phyloP scores from a whole-genome alignment of 2,888 invertebrate genomes.

The Drosophila antonietae region DNA sequence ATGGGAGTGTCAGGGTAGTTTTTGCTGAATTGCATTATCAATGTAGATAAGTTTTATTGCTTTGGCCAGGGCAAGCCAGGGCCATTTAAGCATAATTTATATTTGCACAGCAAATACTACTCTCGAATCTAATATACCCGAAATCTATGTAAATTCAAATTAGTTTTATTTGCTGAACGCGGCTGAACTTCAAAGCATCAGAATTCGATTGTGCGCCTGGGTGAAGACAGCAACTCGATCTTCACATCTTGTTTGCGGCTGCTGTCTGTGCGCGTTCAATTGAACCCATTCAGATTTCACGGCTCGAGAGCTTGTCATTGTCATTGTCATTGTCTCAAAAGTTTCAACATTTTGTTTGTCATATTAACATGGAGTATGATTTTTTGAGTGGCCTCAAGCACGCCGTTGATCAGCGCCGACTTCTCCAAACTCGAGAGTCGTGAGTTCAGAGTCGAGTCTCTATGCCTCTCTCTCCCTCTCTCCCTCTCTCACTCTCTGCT shows the following conservation, averaged over 20 bases:
- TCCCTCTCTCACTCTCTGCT: not conserved
- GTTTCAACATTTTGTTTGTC: conserved; percentile 78
- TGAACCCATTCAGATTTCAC: conserved; percentile 49
- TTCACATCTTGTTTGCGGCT: conserved; percentile 19
- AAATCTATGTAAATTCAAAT: conserved; percentile 3
- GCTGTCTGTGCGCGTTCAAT: conserved; percentile 34
- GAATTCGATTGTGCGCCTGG: conserved; percentile 24
- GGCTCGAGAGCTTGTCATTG: conserved; percentile 46
- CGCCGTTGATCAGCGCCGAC: conserved; percentile 40
- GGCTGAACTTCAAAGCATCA: conserved; percentile 64
- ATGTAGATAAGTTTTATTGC: conserved; percentile 75
- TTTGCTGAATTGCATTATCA: conserved; percentile 65
- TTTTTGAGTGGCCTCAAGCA: conserved; percentile 68
- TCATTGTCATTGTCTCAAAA: conserved; percentile 59
- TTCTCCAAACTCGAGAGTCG: conserved; percentile 11
- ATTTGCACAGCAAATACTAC: conserved; percentile 5
- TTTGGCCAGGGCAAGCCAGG: conserved; percentile 16
- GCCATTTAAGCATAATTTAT: conserved; percentile 45
- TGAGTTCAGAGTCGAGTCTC: not conserved
- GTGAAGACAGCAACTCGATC: conserved; percentile 28
- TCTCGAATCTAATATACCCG: not conserved
- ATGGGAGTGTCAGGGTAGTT: conserved; percentile 3
- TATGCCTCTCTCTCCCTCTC: conserved; percentile 1
- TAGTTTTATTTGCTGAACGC: not conserved
- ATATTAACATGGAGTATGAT: conserved; percentile 78